A percentile compares a stretch with the other conserved stretches of the same genome.
These are phyloP conservation scores for Trachelipus rathkii DNA, from an alignment of 1,140 invertebrate species.

Conservation along the genomic window DNA sequence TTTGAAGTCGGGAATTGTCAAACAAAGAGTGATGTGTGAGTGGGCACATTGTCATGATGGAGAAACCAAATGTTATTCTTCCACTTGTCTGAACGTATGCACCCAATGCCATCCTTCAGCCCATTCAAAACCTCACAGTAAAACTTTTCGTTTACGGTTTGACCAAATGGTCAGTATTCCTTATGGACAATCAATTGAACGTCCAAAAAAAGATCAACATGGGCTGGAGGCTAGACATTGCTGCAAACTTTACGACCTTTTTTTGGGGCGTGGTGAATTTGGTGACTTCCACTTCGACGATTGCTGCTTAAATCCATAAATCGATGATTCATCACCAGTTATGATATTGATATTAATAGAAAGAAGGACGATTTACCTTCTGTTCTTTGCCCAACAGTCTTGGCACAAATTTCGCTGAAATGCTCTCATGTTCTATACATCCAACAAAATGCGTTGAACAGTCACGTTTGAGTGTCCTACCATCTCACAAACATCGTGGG, in stretches of 20 bases:
- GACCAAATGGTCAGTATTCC: constrained; percentile 23
- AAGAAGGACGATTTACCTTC: no score
- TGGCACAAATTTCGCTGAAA: no score
- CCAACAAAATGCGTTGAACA: no score
- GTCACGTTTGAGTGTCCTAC: no score
- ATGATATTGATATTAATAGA: no score
- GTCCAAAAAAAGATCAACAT: constrained; percentile 39
- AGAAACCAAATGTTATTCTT: constrained; percentile 27
- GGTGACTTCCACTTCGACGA: constrained; percentile 28
- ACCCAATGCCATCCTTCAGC: constrained; percentile 11
- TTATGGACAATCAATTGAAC: constrained; percentile 25
- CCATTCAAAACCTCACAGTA: constrained; percentile 25
- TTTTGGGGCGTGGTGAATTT: no score
- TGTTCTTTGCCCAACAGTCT: no score
- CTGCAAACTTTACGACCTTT: constrained; percentile 16
- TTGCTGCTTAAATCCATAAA: constrained; percentile 40
- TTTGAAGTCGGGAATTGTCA: no score
- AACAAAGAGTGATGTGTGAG: constrained; percentile 29
- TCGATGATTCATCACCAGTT: constrained; percentile 29
- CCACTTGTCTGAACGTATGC: constrained; percentile 17
- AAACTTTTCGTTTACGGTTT: constrained; percentile 28
- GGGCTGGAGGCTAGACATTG: constrained; percentile 33
- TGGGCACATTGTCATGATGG: constrained; percentile 30
- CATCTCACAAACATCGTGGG: no score
- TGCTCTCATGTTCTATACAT: no score